These are phyloP conservation scores for Scaptomyza parva DNA, from an alignment of 2,888 invertebrate genomes.

Conservation along the genomic window DNA sequence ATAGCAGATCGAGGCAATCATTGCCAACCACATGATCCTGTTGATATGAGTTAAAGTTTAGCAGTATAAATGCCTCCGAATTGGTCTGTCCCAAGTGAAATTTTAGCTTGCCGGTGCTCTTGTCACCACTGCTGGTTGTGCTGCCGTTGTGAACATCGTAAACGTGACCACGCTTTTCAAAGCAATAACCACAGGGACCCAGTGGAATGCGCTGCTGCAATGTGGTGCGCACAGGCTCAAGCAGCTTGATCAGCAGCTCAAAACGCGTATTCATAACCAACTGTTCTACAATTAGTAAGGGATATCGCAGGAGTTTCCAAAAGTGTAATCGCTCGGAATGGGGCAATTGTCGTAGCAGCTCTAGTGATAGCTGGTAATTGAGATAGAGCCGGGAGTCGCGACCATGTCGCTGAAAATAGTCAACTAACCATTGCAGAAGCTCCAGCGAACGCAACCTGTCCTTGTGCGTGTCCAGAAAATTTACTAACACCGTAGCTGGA, in stretches of 20 bases:
- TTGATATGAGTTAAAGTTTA: conserved; percentile 87
- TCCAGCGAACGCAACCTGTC: conserved; percentile 87
- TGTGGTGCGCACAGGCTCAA: conserved; percentile 86
- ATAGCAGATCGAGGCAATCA: conserved; percentile 88
- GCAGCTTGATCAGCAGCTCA: conserved; percentile 88
- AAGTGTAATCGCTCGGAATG: conserved; percentile 87
- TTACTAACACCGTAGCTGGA: conserved; percentile 87
- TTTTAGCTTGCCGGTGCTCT: conserved; percentile 50
- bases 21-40: conserved; percentile 86
- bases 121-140: conserved; percentile 14
- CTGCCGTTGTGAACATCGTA: conserved; percentile 74
- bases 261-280: conserved; percentile 94
- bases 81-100: conserved; percentile 76
- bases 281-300: conserved; percentile 92
- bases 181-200: conserved; percentile 80
- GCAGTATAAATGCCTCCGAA: conserved; percentile 85
- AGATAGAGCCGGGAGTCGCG: conserved; percentile 84
- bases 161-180: conserved; percentile 80
- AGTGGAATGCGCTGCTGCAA: conserved; percentile 47
- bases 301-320: conserved; percentile 88
- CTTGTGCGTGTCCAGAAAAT: conserved; percentile 88
- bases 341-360: conserved; percentile 88
- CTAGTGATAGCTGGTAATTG: conserved; percentile 89
- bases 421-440: conserved; percentile 88
- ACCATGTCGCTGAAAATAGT: conserved; percentile 86